Percentiles rank a stretch among this genome's conserved stretches.
phyloP scores from a whole-genome alignment of 2,797 vertebrate genomes.

The Acanthurus leucopareius region DNA sequence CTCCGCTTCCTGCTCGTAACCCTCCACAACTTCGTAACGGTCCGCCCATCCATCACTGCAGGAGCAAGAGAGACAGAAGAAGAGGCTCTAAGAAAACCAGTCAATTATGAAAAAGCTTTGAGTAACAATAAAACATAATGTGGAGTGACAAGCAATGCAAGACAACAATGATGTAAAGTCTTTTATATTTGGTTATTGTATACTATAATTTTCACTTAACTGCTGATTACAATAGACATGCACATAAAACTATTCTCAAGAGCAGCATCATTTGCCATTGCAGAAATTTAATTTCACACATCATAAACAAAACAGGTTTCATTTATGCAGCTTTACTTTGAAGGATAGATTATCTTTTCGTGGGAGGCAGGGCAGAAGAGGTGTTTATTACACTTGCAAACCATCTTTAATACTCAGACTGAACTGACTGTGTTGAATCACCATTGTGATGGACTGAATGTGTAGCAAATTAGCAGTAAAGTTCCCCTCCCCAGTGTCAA shows the following conservation, averaged over 20 bases:
- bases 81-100: neutral
- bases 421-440: neutral
- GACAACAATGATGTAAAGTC: slow-evolving; percentile 18
- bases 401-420: neutral
- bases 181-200: slow-evolving; percentile 26
- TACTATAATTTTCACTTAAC: slow-evolving; percentile 22
- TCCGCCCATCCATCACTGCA: slow-evolving; percentile 98
- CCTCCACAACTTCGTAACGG: slow-evolving; percentile 98
- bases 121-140: slow-evolving; percentile 26
- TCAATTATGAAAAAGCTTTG: neutral
- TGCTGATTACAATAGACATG: slow-evolving; percentile 13
- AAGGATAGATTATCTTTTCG: neutral
- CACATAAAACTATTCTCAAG: slow-evolving; percentile 3
- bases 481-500: neutral
- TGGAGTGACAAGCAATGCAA: neutral
- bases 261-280: neutral
- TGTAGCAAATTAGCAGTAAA: neutral
- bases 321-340: neutral
- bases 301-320: neutral
- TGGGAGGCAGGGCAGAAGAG: no score
- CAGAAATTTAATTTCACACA: neutral
- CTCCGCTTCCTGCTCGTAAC: slow-evolving; percentile 95
- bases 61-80: slow-evolving; percentile 22
- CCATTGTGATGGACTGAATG: neutral
- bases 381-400: neutral